Conservation (phyloP, 2,888 invertebrate genomes). For the Spicauda simplicius region DNA sequence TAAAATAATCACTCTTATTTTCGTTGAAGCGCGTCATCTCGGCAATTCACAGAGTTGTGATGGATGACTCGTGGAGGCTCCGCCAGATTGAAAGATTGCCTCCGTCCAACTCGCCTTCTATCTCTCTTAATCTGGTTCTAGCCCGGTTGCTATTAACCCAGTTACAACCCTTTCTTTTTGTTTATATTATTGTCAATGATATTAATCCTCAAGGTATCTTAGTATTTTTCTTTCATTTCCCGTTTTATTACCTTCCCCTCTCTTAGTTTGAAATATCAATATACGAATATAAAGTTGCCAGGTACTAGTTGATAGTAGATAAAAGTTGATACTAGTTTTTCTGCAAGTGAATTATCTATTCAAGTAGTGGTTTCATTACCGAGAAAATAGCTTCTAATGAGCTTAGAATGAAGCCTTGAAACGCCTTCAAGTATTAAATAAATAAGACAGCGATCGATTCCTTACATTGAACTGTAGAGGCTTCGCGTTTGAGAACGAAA, state of each 20-base stretch:
- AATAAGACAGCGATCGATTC: slow-evolving; percentile 13
- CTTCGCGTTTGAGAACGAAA: slow-evolving; percentile 23
- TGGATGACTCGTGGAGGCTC: slow-evolving; percentile 44
- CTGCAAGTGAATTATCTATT: not conserved
- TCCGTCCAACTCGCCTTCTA: slow-evolving; percentile 35
- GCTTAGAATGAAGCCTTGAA: slow-evolving; percentile 31
- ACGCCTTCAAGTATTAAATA: slow-evolving; percentile 21
- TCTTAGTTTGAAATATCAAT: too few species aligned
- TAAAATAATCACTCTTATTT: slow-evolving; percentile 55
- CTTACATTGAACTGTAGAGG: slow-evolving; percentile 12
- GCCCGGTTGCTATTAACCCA: slow-evolving; percentile 33
- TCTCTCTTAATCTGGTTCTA: slow-evolving; percentile 14
- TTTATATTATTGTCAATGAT: not conserved
- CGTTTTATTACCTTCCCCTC: not conserved
- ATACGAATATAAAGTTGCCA: not conserved
- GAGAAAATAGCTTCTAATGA: slow-evolving; percentile 11
- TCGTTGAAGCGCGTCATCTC: slow-evolving; percentile 55
- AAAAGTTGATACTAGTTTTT: too few species aligned
- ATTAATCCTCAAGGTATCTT: not conserved
- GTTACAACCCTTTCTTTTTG: not conserved
- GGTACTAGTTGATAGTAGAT: too few species aligned
- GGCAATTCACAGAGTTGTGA: slow-evolving; percentile 28
- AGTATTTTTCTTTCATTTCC: not conserved
- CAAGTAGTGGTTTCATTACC: not conserved
- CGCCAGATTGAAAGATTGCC: slow-evolving; percentile 54